Conservation (phyloP, 1,140 invertebrate genomes). For the Heliconius nattereri region DNA sequence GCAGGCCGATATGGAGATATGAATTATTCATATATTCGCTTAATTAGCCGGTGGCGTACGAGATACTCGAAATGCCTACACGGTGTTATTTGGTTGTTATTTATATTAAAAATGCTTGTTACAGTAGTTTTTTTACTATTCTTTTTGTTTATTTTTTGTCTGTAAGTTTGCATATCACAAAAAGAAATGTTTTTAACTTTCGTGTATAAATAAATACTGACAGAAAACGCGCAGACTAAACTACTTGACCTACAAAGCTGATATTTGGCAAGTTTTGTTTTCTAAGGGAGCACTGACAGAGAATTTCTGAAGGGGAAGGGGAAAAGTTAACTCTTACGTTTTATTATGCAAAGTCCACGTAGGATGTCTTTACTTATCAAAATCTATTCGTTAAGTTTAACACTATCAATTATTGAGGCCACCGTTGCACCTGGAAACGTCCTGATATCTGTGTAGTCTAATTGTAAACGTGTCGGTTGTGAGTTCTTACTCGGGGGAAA, state of each 20-base stretch:
- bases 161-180: too few relatives aligned
- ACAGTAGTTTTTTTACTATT: neutral
- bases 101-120: neutral
- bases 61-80: slow-evolving; percentile 6
- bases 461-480: neutral
- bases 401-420: too few relatives aligned
- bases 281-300: too few relatives aligned
- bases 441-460: neutral
- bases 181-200: too few relatives aligned
- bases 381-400: too few relatives aligned
- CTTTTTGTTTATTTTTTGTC: too few relatives aligned
- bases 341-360: neutral
- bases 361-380: neutral
- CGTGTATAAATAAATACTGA: too few relatives aligned
- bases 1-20: neutral
- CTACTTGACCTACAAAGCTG: too few relatives aligned
- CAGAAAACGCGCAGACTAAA: too few relatives aligned
- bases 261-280: too few relatives aligned
- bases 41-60: slow-evolving; percentile 18
- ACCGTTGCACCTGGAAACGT: too few relatives aligned
- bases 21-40: slow-evolving; percentile 23
- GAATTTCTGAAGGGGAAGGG: neutral
- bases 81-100: neutral
- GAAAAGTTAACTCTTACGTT: neutral
- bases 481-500: too few relatives aligned